Evolutionary conservation across 1,140 invertebrate species (phyloP).

Genomic region (honey bee (Apis mellifera)): Amel_HAv3.1 CM009937.2:13845001-13845500

Average conservation of each 20-base stretch:
- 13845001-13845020: constrained; percentile 24
- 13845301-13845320: constrained; percentile 8
- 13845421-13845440: constrained; percentile 10
- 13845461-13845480: constrained; percentile 70
- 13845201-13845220: too few species aligned
- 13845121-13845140: not conserved
- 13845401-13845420: constrained; percentile 6
- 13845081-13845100: constrained; percentile 15
- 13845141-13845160: not conserved
- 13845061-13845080: not conserved
- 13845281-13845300: not conserved
- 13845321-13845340: constrained; percentile 28
- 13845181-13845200: not conserved
- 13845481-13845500: constrained; percentile 69
- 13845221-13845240: too few species aligned
- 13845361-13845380: constrained; percentile 31
- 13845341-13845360: constrained; percentile 9
- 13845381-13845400: constrained; percentile 43
- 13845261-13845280: too few species aligned
- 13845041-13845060: not conserved
- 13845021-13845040: not conserved
- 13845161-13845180: not conserved
- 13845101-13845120: not conserved
- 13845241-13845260: too few species aligned
- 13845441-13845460: constrained; percentile 56